These are phyloP conservation scores for Podotricha telesiphe DNA, from an alignment of 2,888 invertebrate species.

Conservation along the genomic window DNA sequence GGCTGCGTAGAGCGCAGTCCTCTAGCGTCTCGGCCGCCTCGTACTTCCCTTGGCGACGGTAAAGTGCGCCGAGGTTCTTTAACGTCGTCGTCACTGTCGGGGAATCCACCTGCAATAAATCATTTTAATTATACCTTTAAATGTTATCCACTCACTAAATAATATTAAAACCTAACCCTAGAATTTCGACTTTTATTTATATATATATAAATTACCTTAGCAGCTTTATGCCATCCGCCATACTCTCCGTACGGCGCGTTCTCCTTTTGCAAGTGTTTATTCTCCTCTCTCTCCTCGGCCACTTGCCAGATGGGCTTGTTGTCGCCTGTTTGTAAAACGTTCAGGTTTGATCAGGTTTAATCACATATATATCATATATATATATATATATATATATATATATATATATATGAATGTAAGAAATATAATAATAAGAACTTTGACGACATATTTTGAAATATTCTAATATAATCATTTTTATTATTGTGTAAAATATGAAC, in stretches of 20 bases:
- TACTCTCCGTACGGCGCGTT: constrained; percentile 96
- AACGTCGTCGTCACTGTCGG: constrained; percentile 98
- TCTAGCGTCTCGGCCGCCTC: constrained; percentile 99
- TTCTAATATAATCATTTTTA: too few relatives aligned
- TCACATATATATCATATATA: neutral
- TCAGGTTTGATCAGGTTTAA: constrained; percentile 32
- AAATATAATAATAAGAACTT: constrained; percentile 39
- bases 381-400: too few relatives aligned
- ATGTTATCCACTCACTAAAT: too few relatives aligned
- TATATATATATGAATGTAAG: constrained; percentile 30
- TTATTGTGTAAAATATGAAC: too few relatives aligned
- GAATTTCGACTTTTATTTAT: too few relatives aligned
- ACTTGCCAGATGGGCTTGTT: constrained; percentile 99
- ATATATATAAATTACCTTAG: constrained; percentile 82
- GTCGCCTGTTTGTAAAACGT: constrained; percentile 84
- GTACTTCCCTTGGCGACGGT: constrained; percentile 99
- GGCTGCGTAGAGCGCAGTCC: constrained; percentile 97
- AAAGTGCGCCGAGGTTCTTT: constrained; percentile 98
- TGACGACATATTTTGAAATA: constrained; percentile 19
- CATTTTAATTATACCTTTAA: too few relatives aligned
- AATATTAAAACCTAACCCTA: too few relatives aligned
- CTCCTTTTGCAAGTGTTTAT: constrained; percentile 94
- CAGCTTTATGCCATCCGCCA: constrained; percentile 99
- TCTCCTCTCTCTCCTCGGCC: constrained; percentile 99
- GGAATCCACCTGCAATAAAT: constrained; percentile 88